Conservation (phyloP, 2,888 invertebrate genomes). For the Hyalella azteca region DNA sequence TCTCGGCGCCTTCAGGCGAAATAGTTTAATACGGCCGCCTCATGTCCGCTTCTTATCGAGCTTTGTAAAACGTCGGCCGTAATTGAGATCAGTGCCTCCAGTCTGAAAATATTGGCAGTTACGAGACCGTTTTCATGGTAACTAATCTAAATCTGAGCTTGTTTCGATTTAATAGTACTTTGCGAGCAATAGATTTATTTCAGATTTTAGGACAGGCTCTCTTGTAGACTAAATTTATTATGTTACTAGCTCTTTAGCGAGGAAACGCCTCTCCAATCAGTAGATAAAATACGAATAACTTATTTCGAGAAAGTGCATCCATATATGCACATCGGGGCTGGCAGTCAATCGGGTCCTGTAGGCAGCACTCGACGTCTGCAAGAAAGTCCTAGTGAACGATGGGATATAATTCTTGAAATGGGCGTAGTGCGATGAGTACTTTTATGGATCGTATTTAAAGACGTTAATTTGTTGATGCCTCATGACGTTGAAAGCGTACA, state of each 20-base stretch:
- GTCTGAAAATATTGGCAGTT: neutral
- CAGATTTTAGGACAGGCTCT: neutral
- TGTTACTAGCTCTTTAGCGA: neutral
- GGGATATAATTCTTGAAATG: no score
- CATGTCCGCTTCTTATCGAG: neutral
- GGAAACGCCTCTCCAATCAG: conserved; percentile 2
- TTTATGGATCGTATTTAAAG: no score
- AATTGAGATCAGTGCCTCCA: conserved; percentile 30
- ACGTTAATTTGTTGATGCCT: no score
- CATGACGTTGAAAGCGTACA: no score
- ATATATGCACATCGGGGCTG: neutral
- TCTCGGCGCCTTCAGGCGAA: no score
- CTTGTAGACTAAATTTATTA: conserved; percentile 7
- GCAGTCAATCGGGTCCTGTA: neutral
- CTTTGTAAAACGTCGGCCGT: neutral
- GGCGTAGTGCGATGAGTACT: no score
- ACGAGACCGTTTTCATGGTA: neutral
- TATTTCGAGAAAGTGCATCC: neutral
- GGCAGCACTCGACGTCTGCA: no score
- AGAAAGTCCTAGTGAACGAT: no score
- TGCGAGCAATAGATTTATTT: conserved; percentile 16
- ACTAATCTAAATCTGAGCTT: conserved; percentile 19
- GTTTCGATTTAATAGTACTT: conserved; percentile 16
- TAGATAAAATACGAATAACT: conserved; percentile 27
- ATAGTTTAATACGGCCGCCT: neutral